Evolutionary conservation across 2,113 vertebrate genomes (phyloP), one percentile per base, ranked within the genome.

Genomic region (Tor tambroides): DNA sequence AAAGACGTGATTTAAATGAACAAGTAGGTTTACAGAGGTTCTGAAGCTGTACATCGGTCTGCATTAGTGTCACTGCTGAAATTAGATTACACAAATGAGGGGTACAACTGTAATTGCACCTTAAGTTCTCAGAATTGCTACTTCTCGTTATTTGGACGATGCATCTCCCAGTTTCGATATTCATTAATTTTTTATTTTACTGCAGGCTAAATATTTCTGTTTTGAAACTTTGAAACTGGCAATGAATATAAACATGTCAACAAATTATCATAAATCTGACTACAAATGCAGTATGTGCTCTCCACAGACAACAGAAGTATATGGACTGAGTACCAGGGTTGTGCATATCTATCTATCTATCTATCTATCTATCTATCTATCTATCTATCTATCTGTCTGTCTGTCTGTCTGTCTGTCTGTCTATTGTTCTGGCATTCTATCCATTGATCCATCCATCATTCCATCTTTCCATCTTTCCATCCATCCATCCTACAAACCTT

Each of bases 261-360:
- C 54, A 81, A 28, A 81, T 46, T 8, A 63, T 81, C 23, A 81
- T 56, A 79, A 79, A 56, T 78, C 75, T 11, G 26, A 32, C 46
- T 30, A 78, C 30, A 54, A 51, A 78, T 43, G n/a, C 79, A 63
- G 56, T 61, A 63, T 81, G 30, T 41, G 32, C 6, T 35, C 21
- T 79, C 4, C 10, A 41, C 8, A 3, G 78, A 80, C 78, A 63
- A 63, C 23, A 26, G 61, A 81, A 15, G 56, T 15, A 23, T 41
- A 19, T 9, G 28, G 26, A 67, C 65, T 67, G 54, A 8, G 5
- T 69, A 19, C 12, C 30, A 32, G 28, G 6, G 28, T 15, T 67
- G 0, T 67, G 14, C 28, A 14, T 10, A 43, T 51, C 67, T 35
- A 35, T 71, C 67, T 35, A 38, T 71, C 30, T 21, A 21, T 71